These are phyloP conservation scores for Festucalex cinctus DNA, from an alignment of 2,113 vertebrate species.

Conservation along the genomic window DNA sequence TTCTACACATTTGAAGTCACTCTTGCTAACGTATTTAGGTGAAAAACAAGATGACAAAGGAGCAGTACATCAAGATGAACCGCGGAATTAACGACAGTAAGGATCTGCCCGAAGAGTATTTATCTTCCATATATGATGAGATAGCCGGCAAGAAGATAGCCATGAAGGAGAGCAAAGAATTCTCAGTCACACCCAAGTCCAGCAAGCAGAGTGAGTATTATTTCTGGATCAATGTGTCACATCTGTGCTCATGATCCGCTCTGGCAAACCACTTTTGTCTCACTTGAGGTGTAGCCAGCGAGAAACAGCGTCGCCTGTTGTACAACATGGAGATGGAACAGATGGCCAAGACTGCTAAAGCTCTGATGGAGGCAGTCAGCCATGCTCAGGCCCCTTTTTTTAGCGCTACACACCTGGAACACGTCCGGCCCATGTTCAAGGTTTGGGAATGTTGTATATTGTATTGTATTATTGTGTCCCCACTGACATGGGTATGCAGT, in stretches of 20 bases:
- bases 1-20: neutral
- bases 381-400: constrained; percentile 95
- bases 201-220: constrained; percentile 87
- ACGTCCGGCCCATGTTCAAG: constrained; percentile 97
- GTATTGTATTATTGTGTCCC: neutral
- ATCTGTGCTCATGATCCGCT: neutral
- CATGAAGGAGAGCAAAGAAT: constrained; percentile 95
- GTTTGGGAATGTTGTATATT: constrained; percentile 49
- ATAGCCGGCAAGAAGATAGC: constrained; percentile 97
- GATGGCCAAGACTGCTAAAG: constrained; percentile 97
- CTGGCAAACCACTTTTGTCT: neutral
- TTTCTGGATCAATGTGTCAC: neutral
- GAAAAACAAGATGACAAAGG: constrained; percentile 99
- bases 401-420: constrained; percentile 93
- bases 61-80: constrained; percentile 99
- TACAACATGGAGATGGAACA: constrained; percentile 99
- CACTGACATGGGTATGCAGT: neutral
- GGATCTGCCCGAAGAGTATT: constrained; percentile 93
- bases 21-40: constrained; percentile 69
- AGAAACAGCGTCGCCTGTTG: constrained; percentile 90
- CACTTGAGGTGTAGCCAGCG: constrained; percentile 81
- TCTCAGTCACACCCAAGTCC: constrained; percentile 86
- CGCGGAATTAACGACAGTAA: constrained; percentile 97
- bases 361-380: constrained; percentile 96
- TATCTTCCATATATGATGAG: constrained; percentile 93